Base-by-base conservation (phyloP, 2,888 invertebrate genomes). In the Agrotis exclamationis region DNA sequence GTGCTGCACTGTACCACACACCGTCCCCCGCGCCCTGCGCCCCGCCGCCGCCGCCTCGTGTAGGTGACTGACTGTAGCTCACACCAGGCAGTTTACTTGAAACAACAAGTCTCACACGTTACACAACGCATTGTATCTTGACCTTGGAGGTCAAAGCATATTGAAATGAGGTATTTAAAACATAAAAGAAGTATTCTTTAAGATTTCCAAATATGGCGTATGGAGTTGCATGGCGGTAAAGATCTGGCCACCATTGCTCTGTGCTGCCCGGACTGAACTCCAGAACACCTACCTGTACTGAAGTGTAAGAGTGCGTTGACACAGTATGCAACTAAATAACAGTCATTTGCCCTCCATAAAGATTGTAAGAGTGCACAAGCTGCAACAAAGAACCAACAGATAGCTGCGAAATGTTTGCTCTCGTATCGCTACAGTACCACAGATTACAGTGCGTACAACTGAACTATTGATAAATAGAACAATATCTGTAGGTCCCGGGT, bases 71-170 rank as follows among this genome's bases (percentile, higher is more conserved):
- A 64, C 59, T 63, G 74, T 5, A 50, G 51, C 50, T 24, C 54
- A 20, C 56, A 50, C 48, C n/a, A 59, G 22, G 39, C 24, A 16
- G 74, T 66, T 75, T 48, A 58, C 74, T 73, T 47, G 24, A 73
- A 74, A 74, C 50, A 58, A 75, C 68, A 53, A 51, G 70, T 67
- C 58, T 63, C 54, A 67, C 62, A 66, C 59, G 73, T 76, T 78
- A 73, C 76, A 74, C 74, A 74, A 68, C 68, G 79, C 74, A 79
- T 76, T 76, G 74, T 79, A 50, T 68, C 63, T 79, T 74, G 76
- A 79, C 68, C 76, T 77, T 77, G 74, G 60, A 69, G 74, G 79
- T 74, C 79, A 77, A 67, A 74, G 68, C 47, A 59, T 76, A 75
- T 70, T 76, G 59, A 76, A 76, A 76, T 75, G 58, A 70, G 70